Percentiles rank a stretch among this genome's conserved stretches.
Conservation (phyloP, 2,113 vertebrate species). For the Mesembrinibis cayennensis region DNA sequence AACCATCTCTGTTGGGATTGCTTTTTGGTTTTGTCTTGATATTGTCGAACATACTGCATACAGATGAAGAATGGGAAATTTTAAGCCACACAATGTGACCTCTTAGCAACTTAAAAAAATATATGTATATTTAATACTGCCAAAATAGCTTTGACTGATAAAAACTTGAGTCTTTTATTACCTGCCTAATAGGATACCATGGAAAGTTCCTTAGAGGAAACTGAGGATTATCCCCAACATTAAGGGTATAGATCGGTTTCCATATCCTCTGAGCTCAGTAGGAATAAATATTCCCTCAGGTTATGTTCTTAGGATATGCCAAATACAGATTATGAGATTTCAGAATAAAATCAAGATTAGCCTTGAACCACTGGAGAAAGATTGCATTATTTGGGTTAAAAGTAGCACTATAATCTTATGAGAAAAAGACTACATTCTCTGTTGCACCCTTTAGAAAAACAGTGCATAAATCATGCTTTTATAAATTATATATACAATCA, state of each 20-base stretch:
- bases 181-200: not conserved
- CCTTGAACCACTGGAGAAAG: not conserved
- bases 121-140: not conserved
- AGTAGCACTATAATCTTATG: not conserved
- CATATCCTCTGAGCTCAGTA: not conserved
- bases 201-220: not conserved
- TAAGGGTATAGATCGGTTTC: not conserved
- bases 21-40: not conserved
- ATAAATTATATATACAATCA: not conserved
- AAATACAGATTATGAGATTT: not conserved
- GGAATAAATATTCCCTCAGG: not conserved
- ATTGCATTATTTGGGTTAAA: not conserved
- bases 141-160: not conserved
- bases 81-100: not conserved
- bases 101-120: not conserved
- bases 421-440: not conserved
- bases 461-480: not conserved
- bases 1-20: not conserved
- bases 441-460: not conserved
- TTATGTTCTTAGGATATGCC: not conserved
- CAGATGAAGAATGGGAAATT: not conserved
- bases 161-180: not conserved
- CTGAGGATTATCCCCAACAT: not conserved
- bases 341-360: not conserved
- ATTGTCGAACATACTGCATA: not conserved